Evolutionary conservation across 1,140 invertebrate species (phyloP), one percentile per base, ranked within the genome.

Genomic region (Neodiprion pinetum): DNA sequence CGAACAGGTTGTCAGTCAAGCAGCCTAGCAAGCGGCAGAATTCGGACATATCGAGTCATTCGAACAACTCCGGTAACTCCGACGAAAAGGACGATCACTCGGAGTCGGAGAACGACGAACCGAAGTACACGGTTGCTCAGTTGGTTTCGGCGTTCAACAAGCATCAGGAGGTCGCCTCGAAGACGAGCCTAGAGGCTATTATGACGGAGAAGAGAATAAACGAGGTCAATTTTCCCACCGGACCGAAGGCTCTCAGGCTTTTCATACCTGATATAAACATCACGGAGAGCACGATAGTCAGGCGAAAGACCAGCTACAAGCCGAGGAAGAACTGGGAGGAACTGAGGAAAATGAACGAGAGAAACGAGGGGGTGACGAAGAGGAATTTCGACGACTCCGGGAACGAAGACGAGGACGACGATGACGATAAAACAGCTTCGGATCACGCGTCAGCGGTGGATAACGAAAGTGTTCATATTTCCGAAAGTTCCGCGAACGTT

Each of bases 261-360:
- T 90, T 90, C 71, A 91, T 90, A 11, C 90, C 89, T 2, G 88
- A 90, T 67, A 90, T 90, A 14, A 86, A 90, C 48, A 90, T 90
- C 12, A 88, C 83, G 14, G 88, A 89, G 70, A 88, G 83, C n/a
- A 84, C 84, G 5, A 85, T 88, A 28, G 80, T 89, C 0, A 80
- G 87, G 14, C 81, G 88, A 21, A 90, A 89, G 48, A 89, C 88
- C 7, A 88, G 86, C 72, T 88, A 88, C 74, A 88, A 88, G 72
- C 85, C 87, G 0, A 71, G 87, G 9, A 88, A 89, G 70, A 87
- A 89, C 68, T 89, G 88, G 88, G 87, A 89, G 14, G 87, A 89
- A 65, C 73, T 89, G 23, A 78, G 88, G 12, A 89, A 88, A 21
- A 80, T 79, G 3, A 88, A 82, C 50, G 88, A 89, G 72, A 88